phyloP scores from a whole-genome alignment of 2,113 vertebrate species.

The Myotis davidii region DNA sequence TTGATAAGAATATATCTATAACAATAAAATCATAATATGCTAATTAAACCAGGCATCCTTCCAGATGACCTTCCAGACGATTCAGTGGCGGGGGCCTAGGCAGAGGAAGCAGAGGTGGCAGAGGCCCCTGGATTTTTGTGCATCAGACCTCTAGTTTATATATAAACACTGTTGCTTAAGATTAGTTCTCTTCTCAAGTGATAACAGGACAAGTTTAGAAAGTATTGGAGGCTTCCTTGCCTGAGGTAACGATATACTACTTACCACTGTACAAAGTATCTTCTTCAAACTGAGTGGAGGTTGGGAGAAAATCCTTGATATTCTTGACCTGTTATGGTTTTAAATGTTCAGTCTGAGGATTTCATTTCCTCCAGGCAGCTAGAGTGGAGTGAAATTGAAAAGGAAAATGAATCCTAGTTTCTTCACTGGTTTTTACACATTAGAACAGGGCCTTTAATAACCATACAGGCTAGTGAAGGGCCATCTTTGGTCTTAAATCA shows the following conservation, averaged over 20 bases:
- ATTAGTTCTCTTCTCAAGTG: not conserved
- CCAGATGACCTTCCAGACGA: too few species aligned
- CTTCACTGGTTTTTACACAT: conserved; percentile 21
- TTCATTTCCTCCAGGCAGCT: conserved; percentile 56
- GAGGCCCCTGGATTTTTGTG: too few species aligned
- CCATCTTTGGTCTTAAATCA: not conserved
- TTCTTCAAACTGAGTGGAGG: conserved; percentile 40
- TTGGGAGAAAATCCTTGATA: conserved; percentile 9
- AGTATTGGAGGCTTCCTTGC: not conserved
- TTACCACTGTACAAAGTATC: conserved; percentile 29
- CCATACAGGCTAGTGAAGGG: not conserved
- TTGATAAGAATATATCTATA: not conserved
- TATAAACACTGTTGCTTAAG: not conserved
- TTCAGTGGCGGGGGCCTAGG: too few species aligned
- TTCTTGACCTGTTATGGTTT: conserved; percentile 44
- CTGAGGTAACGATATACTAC: not conserved
- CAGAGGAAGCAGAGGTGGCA: too few species aligned
- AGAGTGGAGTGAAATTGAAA: conserved; percentile 60
- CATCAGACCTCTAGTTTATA: not conserved
- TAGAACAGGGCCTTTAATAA: conserved; percentile 43
- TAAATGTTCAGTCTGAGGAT: conserved; percentile 35
- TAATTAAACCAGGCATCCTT: too few species aligned
- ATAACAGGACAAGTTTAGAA: not conserved
- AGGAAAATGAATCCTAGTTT: conserved; percentile 33
- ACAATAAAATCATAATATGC: too few species aligned